phyloP scores from a whole-genome alignment of 2,113 vertebrate species.

The Amia ocellicauda region DNA sequence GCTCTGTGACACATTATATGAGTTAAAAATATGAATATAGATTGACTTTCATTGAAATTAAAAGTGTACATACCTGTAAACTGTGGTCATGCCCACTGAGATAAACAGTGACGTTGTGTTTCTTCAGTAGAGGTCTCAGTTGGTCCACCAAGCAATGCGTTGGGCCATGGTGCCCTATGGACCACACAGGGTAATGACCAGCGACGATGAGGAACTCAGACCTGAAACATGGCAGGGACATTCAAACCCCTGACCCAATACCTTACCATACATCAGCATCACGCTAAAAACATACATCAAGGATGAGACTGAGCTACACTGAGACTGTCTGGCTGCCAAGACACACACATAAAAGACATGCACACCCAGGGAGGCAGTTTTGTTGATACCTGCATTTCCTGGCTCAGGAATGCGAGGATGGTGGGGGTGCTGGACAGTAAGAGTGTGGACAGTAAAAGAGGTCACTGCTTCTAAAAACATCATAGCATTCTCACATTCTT shows the following conservation, averaged over 20 bases:
- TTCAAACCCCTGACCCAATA: too few relatives aligned
- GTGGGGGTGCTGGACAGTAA: neutral
- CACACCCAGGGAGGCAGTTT: too few relatives aligned
- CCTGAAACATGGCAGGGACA: slow-evolving; percentile 41
- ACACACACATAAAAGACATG: too few relatives aligned
- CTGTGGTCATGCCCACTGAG: slow-evolving; percentile 59
- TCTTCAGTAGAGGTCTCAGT: slow-evolving; percentile 57
- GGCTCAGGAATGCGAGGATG: slow-evolving; percentile 21
- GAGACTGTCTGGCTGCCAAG: too few relatives aligned
- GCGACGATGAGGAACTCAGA: slow-evolving; percentile 58
- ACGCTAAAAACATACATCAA: too few relatives aligned
- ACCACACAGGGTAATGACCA: slow-evolving; percentile 64
- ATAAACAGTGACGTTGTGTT: slow-evolving; percentile 51
- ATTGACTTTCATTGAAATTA: too few relatives aligned
- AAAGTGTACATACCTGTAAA: slow-evolving; percentile 58
- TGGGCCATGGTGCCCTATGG: slow-evolving; percentile 60
- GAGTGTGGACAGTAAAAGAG: slow-evolving; percentile 15
- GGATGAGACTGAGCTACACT: too few relatives aligned
- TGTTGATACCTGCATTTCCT: too few relatives aligned
- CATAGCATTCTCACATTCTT: slow-evolving; percentile 25
- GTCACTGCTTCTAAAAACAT: slow-evolving; percentile 21
- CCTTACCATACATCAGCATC: too few relatives aligned
- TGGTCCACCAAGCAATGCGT: slow-evolving; percentile 49
- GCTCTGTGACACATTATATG: too few relatives aligned
- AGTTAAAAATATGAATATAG: too few relatives aligned